phyloP scores from a whole-genome alignment of 1,140 invertebrate species.

The Heterodera schachtii region DNA sequence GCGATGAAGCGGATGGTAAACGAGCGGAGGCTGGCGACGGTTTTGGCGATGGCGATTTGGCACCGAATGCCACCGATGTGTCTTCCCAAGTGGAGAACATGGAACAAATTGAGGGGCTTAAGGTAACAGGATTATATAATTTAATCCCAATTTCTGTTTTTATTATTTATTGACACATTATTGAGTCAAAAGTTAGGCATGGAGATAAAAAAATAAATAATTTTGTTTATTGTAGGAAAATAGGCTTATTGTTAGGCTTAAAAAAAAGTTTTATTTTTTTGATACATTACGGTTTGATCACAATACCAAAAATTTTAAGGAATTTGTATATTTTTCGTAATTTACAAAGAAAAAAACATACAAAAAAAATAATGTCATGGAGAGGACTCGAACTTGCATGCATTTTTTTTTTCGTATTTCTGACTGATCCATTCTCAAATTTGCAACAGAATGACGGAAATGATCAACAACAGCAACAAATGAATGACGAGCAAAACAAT shows the following conservation, averaged over 20 bases:
- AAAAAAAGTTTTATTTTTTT: no score
- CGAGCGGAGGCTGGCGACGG: conserved; percentile 46
- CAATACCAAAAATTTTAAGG: no score
- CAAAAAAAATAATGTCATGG: no score
- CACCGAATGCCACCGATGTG: conserved; percentile 76
- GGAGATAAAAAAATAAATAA: not conserved
- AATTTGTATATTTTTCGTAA: no score
- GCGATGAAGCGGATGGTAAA: conserved; percentile 66
- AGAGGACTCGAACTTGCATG: no score
- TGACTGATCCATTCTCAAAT: not conserved
- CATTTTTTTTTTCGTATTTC: conserved; percentile 1
- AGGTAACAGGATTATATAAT: conserved; percentile 31
- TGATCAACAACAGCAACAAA: conserved; percentile 67
- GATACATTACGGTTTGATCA: no score
- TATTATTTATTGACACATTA: no score
- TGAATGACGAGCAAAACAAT: conserved; percentile 79
- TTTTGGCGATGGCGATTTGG: conserved; percentile 66
- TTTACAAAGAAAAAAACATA: no score
- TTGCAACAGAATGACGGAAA: conserved; percentile 29
- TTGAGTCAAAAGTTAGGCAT: no score
- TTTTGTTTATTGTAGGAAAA: no score
- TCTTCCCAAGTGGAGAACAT: conserved; percentile 88
- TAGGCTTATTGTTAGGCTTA: no score
- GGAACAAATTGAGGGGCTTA: conserved; percentile 73
- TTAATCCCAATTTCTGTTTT: no score